Base-by-base conservation (phyloP, 2,797 vertebrate genomes). In the Glossophaga mutica region DNA sequence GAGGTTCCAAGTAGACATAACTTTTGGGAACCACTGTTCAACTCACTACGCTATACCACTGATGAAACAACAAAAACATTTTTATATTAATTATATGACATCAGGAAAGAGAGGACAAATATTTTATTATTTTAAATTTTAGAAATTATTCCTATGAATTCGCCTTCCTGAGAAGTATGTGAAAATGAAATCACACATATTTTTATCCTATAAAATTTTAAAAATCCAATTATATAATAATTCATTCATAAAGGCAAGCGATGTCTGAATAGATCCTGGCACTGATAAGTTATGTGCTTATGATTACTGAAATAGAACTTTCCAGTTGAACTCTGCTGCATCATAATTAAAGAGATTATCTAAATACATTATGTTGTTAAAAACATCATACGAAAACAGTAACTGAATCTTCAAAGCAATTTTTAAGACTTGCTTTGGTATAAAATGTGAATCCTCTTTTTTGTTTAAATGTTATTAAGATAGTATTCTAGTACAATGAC, bases 111-210 rank as follows among this genome's bases (percentile, higher is more conserved):
- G 22, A 50, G 4, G 21, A 74, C 1, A 81, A 59, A 87, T 62
- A 34, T 78, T 88, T 91, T 73, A 50, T 59, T 93, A 68, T 92
- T 94, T 79, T 29, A 90, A 88, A 88, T 71, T 10, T 92, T 32
- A 95, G 24, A 73, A 81, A 55, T 67, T 62, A 76, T 90, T 81
- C n/a, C 37, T 73, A 6, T 70, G 84, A 90, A 24, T 24, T 78
- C 15, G 21, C 26, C 42, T 68, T 67, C 5, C 10, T 8, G 52
- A 57, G 3, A 37, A n/a, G 6, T 50, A 48, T 0, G 11, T 79
- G 37, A 87, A 90, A 79, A 26, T 81, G 59, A 91, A 88, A 59
- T 87, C 9, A 34, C 55, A 44, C 6, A 62, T 29, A 0, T 85
- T 93, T 37, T 26, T 68, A 46, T 67, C 59, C 1, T 57, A 11